These are phyloP conservation scores for Eutolmus rufibarbis DNA, from an alignment of 2,888 invertebrate genomes.

Conservation along the genomic window DNA sequence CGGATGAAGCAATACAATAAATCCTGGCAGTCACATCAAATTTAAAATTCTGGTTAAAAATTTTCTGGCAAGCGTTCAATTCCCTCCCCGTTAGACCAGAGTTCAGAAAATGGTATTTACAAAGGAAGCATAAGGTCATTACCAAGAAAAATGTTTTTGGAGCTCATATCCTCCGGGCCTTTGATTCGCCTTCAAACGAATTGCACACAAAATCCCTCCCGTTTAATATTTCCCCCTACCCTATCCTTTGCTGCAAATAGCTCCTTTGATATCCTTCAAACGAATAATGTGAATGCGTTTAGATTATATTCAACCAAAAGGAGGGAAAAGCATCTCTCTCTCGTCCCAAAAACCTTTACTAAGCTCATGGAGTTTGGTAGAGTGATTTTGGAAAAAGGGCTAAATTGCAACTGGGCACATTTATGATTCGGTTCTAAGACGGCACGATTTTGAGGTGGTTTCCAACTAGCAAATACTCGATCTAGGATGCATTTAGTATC, in stretches of 20 bases:
- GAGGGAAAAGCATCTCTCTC: neutral
- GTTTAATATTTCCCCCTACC: neutral
- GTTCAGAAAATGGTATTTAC: neutral
- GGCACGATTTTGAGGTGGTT: neutral
- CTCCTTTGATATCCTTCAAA: neutral
- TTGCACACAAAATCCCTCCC: neutral
- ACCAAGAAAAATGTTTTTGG: conserved; percentile 8
- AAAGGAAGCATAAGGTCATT: neutral
- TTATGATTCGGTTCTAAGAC: neutral
- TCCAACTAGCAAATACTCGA: neutral
- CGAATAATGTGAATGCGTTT: neutral
- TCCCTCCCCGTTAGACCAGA: neutral
- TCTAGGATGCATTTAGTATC: neutral
- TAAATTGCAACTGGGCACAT: neutral
- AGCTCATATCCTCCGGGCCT: neutral
- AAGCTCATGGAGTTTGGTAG: neutral
- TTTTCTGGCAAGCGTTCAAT: neutral
- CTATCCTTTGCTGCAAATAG: neutral
- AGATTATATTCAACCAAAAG: neutral
- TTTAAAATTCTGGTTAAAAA: conserved; percentile 2
- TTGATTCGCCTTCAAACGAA: neutral
- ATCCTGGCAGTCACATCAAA: neutral
- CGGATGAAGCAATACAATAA: neutral
- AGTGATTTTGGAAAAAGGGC: neutral
- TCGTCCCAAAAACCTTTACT: neutral